These are phyloP conservation scores for Mythimna ferrago DNA, from an alignment of 2,888 invertebrate species.

Conservation along the genomic window DNA sequence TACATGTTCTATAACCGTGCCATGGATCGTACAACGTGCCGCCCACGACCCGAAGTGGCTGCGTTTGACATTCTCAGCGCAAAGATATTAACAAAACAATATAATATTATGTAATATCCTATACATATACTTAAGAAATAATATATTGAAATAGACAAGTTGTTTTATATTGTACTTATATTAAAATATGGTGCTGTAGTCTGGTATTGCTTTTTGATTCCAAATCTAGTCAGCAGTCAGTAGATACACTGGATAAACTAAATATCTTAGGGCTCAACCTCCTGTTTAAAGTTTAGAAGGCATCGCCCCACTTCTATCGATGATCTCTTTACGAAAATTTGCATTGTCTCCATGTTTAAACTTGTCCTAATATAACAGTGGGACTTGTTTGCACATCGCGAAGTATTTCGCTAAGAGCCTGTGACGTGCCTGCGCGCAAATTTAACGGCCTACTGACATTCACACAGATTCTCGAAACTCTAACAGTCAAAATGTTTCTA, in stretches of 20 bases:
- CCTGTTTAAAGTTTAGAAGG: conserved; percentile 4
- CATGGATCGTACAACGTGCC: conserved; percentile 41
- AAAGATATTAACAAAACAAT: conserved; percentile 40
- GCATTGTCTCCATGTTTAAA: conserved; percentile 54
- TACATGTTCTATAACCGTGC: conserved; percentile 19
- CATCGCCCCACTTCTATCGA: conserved; percentile 13
- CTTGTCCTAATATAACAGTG: conserved; percentile 72
- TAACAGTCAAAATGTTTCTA: conserved; percentile 73
- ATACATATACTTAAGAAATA: neutral
- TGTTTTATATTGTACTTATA: neutral
- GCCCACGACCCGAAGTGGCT: conserved; percentile 56
- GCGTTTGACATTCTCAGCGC: conserved; percentile 56
- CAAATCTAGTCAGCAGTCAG: neutral
- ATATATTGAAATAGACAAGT: neutral
- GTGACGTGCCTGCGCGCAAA: conserved; percentile 81
- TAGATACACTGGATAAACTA: neutral
- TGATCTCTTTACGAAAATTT: conserved; percentile 49
- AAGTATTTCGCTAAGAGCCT: conserved; percentile 72
- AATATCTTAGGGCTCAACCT: neutral
- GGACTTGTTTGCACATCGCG: conserved; percentile 70
- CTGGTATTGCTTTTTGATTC: neutral
- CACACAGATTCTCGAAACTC: conserved; percentile 56
- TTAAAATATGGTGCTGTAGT: neutral
- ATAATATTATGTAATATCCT: conserved; percentile 31
- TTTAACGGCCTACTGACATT: conserved; percentile 79